Percentiles rank a stretch among this genome's conserved stretches.
Evolutionary conservation across 2,888 invertebrate species (phyloP).

Genomic region (Thelaira solivaga): DNA sequence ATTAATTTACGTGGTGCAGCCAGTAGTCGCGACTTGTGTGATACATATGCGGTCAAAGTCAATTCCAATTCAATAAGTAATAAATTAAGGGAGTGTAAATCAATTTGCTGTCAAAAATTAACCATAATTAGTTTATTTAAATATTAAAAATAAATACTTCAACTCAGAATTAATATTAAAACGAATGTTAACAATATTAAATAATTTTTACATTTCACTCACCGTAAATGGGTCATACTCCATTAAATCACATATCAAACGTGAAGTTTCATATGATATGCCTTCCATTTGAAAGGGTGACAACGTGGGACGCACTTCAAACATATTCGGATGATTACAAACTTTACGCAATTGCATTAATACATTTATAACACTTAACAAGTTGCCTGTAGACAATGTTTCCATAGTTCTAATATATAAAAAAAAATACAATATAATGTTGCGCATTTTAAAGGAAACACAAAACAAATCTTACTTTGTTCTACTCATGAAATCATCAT

Average conservation of each 20-base stretch:
- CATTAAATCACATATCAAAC: conserved; percentile 83
- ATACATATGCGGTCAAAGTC: conserved; percentile 87
- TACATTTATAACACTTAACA: conserved; percentile 96
- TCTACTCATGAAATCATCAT: conserved; percentile 99
- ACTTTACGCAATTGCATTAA: conserved; percentile 98
- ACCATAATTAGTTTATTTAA: no score
- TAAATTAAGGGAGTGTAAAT: conserved; percentile 82
- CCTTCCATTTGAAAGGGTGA: conserved; percentile 95
- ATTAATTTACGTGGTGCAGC: conserved; percentile 85
- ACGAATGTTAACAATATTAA: no score
- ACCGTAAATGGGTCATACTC: conserved; percentile 87
- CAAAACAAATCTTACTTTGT: conserved; percentile 94
- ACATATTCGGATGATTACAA: conserved; percentile 98
- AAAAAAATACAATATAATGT: no score
- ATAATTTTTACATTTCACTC: conserved; percentile 64
- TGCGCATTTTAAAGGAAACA: no score
- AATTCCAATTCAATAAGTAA: conserved; percentile 82
- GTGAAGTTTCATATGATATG: conserved; percentile 84
- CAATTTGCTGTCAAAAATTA: conserved; percentile 79
- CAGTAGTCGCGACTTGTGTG: conserved; percentile 87
- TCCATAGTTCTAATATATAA: conserved; percentile 87
- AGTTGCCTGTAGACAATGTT: conserved; percentile 93
- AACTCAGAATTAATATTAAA: no score
- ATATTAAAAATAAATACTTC: no score
- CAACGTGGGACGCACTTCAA: conserved; percentile 95